A percentile compares a stretch with the other conserved stretches of the same genome.
Evolutionary conservation across 2,113 vertebrate species (phyloP).

Genomic region (Neodontobutis hainanensis): DNA sequence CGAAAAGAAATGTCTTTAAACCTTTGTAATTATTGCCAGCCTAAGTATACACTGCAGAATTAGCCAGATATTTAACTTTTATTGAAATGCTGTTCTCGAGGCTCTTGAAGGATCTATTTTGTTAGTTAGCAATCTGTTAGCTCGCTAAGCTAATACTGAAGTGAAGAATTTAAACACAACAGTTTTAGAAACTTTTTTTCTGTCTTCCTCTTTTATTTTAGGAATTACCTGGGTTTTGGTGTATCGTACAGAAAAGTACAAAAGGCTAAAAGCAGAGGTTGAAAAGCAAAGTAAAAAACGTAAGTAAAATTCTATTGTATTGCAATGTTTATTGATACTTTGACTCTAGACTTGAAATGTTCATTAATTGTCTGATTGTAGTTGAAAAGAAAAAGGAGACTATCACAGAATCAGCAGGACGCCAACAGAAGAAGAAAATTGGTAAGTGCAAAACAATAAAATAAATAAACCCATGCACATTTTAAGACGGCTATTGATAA

Average conservation of each 20-base stretch:
- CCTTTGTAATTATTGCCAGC: too few species aligned
- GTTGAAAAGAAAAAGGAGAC: constrained; percentile 99
- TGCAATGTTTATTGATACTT: background rate
- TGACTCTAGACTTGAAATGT: background rate
- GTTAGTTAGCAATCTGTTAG: background rate
- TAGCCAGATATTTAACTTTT: too few species aligned
- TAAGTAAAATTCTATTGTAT: constrained; percentile 72
- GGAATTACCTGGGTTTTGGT: constrained; percentile 99
- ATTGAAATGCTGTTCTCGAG: fast-evolving
- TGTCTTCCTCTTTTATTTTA: constrained; percentile 48
- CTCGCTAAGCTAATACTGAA: constrained; percentile 6
- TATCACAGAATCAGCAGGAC: constrained; percentile 95
- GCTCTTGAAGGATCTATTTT: background rate
- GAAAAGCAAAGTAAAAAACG: constrained; percentile 99
- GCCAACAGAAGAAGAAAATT: constrained; percentile 98
- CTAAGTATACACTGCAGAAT: too few species aligned
- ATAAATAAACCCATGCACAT: background rate
- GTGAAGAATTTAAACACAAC: too few species aligned
- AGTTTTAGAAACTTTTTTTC: background rate
- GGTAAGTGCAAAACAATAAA: constrained; percentile 76
- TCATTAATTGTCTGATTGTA: constrained; percentile 59
- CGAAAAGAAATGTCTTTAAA: too few species aligned
- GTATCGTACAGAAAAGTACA: constrained; percentile 98
- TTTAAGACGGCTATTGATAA: background rate
- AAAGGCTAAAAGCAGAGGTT: constrained; percentile 97